phyloP scores from a whole-genome alignment of 2,888 invertebrate species.

The Heliconius charithonia region DNA sequence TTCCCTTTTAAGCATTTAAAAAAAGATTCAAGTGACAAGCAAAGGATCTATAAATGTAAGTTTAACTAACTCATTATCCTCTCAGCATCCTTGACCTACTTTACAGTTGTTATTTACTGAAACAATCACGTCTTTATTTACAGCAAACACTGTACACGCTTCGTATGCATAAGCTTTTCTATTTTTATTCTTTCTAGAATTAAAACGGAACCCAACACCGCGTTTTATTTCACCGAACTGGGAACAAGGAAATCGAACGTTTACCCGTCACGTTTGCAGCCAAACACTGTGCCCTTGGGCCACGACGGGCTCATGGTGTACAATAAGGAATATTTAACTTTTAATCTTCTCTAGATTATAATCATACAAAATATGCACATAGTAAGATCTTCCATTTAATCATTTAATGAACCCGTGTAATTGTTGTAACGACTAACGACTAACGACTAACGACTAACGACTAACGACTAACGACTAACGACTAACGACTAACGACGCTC shows the following conservation, averaged over 20 bases:
- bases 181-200: no score
- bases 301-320: not conserved
- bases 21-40: no score
- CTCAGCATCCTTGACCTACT: slow-evolving; percentile 25
- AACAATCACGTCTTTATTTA: slow-evolving; percentile 7
- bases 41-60: not conserved
- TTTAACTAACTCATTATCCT: not conserved
- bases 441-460: slow-evolving; percentile 21
- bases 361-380: slow-evolving; percentile 23
- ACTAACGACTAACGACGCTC: slow-evolving; percentile 10
- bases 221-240: no score
- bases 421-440: slow-evolving; percentile 33
- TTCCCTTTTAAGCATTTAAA: no score
- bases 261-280: no score
- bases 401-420: slow-evolving; percentile 41
- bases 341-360: not conserved
- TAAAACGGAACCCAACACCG: no score
- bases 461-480: slow-evolving; percentile 21
- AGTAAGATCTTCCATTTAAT: slow-evolving; percentile 33
- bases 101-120: slow-evolving; percentile 1
- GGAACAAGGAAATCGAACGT: no score
- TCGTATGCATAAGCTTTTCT: not conserved
- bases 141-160: not conserved
- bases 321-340: no score
- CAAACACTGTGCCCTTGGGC: not conserved